Evolutionary conservation across 2,888 invertebrate genomes (phyloP).

Genomic region (Drosophila mayaguana): DNA sequence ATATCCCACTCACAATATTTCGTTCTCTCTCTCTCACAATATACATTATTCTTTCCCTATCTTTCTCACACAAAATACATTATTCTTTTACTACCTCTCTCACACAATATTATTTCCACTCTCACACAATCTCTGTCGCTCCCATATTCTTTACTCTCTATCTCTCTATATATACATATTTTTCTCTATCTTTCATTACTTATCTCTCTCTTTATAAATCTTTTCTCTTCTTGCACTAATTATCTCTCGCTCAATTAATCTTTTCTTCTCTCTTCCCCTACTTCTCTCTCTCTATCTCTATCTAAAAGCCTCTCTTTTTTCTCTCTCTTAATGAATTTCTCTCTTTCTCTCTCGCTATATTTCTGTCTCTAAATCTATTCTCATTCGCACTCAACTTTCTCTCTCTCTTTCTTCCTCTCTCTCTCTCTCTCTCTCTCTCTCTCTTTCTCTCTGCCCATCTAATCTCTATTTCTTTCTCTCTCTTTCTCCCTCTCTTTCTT

Average conservation of each 20-base stretch:
- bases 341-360: background rate
- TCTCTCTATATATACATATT: background rate
- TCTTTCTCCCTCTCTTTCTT: too few species aligned
- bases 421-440: too few species aligned
- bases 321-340: background rate
- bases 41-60: background rate
- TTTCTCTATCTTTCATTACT: background rate
- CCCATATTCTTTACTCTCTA: too few species aligned
- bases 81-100: background rate
- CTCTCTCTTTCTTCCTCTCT: too few species aligned
- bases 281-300: background rate
- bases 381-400: background rate
- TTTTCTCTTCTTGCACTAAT: background rate
- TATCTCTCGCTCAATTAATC: background rate
- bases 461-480: background rate
- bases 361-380: background rate
- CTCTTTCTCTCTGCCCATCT: background rate
- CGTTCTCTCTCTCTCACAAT: background rate
- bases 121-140: background rate
- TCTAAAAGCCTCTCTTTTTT: too few species aligned
- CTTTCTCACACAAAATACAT: rapidly evolving
- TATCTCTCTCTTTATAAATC: background rate
- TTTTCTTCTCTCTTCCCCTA: background rate
- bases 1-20: background rate
- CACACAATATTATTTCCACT: too few species aligned